A percentile compares a stretch with the other conserved stretches of the same genome.
Evolutionary conservation across 2,797 vertebrate species (phyloP).

Genomic region (Myotis vivesi): DNA sequence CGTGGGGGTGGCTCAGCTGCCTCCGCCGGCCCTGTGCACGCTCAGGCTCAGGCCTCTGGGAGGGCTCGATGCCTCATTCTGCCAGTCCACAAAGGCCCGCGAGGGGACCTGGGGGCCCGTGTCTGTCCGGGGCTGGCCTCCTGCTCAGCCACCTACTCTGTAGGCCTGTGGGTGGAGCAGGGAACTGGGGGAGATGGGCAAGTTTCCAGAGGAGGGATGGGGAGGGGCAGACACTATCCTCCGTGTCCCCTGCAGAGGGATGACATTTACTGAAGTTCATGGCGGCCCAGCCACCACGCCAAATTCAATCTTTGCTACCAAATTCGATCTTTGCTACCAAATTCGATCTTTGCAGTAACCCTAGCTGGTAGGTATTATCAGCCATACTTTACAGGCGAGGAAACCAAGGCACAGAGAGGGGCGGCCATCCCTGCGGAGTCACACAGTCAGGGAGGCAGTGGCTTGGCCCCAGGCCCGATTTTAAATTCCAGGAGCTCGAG

Average conservation of each 20-base stretch:
- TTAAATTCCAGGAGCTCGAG: background rate
- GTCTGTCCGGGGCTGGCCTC: background rate
- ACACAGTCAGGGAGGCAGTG: background rate
- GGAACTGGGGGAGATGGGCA: background rate
- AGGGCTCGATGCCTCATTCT: background rate
- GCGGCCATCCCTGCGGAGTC: accelerated
- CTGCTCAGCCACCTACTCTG: background rate
- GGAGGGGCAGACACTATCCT: accelerated
- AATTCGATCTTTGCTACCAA: accelerated
- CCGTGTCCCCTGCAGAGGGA: accelerated
- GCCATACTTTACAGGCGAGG: background rate
- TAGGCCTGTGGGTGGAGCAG: background rate
- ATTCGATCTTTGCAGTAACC: background rate
- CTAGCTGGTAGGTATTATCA: accelerated
- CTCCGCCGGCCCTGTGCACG: accelerated
- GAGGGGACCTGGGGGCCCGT: background rate
- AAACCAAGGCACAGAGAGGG: background rate
- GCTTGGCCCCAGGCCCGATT: background rate
- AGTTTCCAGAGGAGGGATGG: background rate
- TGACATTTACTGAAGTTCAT: accelerated
- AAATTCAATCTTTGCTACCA: accelerated
- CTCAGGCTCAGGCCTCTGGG: background rate
- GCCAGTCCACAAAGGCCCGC: accelerated
- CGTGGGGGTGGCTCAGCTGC: accelerated
- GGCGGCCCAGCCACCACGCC: accelerated